These are phyloP conservation scores for Hoplostethus mediterraneus DNA, from an alignment of 2,797 vertebrate species.

Conservation along the genomic window DNA sequence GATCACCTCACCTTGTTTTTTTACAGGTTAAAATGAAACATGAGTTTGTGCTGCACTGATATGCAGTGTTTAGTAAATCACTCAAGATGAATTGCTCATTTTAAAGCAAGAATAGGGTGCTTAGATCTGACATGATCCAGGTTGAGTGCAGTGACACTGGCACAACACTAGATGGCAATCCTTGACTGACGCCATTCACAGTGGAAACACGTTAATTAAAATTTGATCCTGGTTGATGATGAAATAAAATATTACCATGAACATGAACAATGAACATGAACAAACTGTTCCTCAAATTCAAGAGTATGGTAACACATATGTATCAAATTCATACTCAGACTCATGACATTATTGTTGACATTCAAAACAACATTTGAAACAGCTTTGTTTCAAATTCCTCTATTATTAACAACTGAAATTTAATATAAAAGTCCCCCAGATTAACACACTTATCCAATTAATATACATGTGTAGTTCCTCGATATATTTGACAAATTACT, in stretches of 20 bases:
- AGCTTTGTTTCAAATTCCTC: background rate
- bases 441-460: background rate
- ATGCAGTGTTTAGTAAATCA: background rate
- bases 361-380: background rate
- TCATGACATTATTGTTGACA: background rate
- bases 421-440: background rate
- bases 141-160: slow-evolving; percentile 34
- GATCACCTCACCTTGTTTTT: background rate
- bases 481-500: no score
- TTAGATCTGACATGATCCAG: background rate
- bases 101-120: background rate
- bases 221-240: background rate
- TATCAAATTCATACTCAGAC: background rate
- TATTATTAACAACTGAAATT: background rate
- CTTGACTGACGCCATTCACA: slow-evolving; percentile 31
- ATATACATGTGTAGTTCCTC: background rate
- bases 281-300: no score
- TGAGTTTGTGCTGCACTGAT: background rate
- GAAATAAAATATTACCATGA: background rate
- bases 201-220: slow-evolving; percentile 32
- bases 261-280: no score
- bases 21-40: background rate
- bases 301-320: no score
- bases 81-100: background rate
- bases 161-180: slow-evolving; percentile 66